These are phyloP conservation scores for Bugulina stolonifera DNA, from an alignment of 2,888 invertebrate genomes.

Conservation along the genomic window DNA sequence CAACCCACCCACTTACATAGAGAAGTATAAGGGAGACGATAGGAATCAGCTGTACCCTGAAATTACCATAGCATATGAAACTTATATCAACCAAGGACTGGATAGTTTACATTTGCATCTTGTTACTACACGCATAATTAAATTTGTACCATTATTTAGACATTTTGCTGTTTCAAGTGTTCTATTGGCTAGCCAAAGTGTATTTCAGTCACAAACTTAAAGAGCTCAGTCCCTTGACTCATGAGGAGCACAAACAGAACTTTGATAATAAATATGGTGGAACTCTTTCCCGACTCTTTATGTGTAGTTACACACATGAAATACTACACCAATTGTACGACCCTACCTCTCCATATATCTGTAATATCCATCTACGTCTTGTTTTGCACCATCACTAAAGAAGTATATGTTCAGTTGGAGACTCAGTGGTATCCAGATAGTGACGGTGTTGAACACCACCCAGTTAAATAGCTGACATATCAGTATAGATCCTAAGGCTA, in stretches of 20 bases:
- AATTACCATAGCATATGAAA: background rate
- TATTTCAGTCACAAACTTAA: too few species aligned
- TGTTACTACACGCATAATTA: too few species aligned
- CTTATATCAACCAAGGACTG: background rate
- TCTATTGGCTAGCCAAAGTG: too few species aligned
- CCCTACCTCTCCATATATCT: background rate
- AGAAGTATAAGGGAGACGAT: background rate
- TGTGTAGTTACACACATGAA: too few species aligned
- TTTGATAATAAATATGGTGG: too few species aligned
- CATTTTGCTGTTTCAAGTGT: too few species aligned
- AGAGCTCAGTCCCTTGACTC: too few species aligned
- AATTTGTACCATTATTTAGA: too few species aligned
- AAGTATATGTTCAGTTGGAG: constrained; percentile 11
- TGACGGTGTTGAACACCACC: background rate
- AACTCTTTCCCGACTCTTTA: too few species aligned
- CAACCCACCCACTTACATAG: background rate
- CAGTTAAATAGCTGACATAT: constrained; percentile 18
- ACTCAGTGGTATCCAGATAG: constrained; percentile 13
- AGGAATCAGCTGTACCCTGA: background rate
- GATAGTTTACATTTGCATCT: too few species aligned
- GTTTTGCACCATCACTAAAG: background rate
- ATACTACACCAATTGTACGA: background rate
- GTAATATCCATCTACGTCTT: background rate
- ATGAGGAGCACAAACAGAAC: too few species aligned
- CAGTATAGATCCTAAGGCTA: constrained; percentile 5